Conservation (phyloP, 2,888 invertebrate species). For the Galerucella nymphaeae region DNA sequence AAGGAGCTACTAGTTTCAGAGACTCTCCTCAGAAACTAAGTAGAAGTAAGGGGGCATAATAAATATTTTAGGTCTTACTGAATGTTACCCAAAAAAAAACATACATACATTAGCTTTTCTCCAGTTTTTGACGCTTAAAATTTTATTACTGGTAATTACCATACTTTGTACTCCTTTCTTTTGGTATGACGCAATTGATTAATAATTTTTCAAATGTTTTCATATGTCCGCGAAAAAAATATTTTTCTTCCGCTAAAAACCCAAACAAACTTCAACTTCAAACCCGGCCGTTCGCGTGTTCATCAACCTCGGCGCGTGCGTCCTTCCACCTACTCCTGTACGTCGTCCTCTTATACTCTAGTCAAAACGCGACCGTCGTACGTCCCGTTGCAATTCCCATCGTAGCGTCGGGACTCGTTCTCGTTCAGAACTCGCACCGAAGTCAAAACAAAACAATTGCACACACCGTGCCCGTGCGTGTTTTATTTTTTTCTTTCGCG, state of each 20-base stretch:
- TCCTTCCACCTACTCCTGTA: slow-evolving; percentile 7
- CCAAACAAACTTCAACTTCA: slow-evolving; percentile 12
- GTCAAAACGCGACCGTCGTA: slow-evolving; percentile 27
- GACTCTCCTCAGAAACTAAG: too few relatives aligned
- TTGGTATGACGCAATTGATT: too few relatives aligned
- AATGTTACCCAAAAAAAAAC: too few relatives aligned
- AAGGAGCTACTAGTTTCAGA: too few relatives aligned
- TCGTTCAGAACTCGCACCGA: slow-evolving; percentile 3
- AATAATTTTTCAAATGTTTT: too few relatives aligned
- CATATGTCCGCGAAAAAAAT: background rate
- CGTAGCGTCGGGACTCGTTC: slow-evolving; percentile 4
- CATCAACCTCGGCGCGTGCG: slow-evolving; percentile 23
- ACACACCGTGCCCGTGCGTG: slow-evolving; percentile 15
- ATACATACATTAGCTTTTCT: too few relatives aligned
- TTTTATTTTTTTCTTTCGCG: slow-evolving; percentile 6
- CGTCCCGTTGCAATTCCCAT: slow-evolving; percentile 11
- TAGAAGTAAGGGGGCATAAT: too few relatives aligned
- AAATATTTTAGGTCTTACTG: too few relatives aligned
- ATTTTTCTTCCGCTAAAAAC: background rate
- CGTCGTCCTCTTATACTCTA: slow-evolving; percentile 11
- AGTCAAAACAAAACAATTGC: slow-evolving; percentile 18
- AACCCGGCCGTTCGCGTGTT: slow-evolving; percentile 14
- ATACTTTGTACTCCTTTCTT: too few relatives aligned
- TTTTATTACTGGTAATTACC: too few relatives aligned
- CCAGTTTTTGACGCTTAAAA: too few relatives aligned